Base-by-base conservation (phyloP, 2,797 vertebrate genomes). In the Bufotes viridis region DNA sequence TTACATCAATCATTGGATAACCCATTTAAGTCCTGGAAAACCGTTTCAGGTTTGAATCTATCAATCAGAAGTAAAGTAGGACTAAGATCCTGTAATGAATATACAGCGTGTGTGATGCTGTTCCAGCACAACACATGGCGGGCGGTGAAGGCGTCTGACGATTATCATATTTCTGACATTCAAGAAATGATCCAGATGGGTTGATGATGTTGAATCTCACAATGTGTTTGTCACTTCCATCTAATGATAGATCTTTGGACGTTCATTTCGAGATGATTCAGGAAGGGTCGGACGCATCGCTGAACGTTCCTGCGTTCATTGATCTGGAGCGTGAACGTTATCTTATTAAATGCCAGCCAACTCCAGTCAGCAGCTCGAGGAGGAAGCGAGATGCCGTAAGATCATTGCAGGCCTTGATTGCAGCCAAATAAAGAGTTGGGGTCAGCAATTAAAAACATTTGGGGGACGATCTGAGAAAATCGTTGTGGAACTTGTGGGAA, bases 311-410 rank as follows among this genome's bases (percentile, higher is more conserved):
- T 13, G 29, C n/a, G 51, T 5, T 51, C 6, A 1, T 22, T 24
- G 15, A 7, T 15, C 24, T 75, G 75, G n/a, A 7, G 75, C n/a
- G 15, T 78, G 7, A 14, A 53, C 24, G 51, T 55, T 9, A 55
- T 76, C 20, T 76, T 53, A 78, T 24, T 42, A 72, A 72, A 72
- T 78, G 75, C 11, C 75, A n/a, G 29, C 74, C 74, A 76, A 76
- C 34, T 13, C 22, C 7, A 72, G 42, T 76, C 74, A 75, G 72
- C 18, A 51, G 51, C 34, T 74, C 10, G 70, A 20, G 69, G 70
- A 20, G 70, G 70, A 18, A 9, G 70, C 53, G 2, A 51, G 72
- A n/a, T 42, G n/a, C 26, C 24, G 15, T 6, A 0, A 29, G 26
- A 29, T 14, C 6, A 20, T 29, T 26, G 13, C 12, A 67, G 10